A percentile compares a stretch with the other conserved stretches of the same genome.
Evolutionary conservation across 2,888 invertebrate species (phyloP).

Genomic region (Steinernema scapterisci): DNA sequence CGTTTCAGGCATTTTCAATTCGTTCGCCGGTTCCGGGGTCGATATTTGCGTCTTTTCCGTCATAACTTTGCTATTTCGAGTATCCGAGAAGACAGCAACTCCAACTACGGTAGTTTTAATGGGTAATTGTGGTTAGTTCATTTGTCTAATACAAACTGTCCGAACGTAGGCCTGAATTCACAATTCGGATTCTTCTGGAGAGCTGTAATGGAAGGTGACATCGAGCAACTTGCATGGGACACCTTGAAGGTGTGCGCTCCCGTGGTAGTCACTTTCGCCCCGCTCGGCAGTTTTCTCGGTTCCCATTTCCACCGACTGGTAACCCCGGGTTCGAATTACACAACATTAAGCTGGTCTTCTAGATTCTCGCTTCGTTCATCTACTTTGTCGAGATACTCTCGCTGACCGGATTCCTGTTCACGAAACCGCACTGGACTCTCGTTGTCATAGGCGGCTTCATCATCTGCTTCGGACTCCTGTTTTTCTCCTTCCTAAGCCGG

Average conservation of each 20-base stretch:
- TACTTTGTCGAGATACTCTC: slow-evolving; percentile 44
- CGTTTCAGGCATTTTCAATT: slow-evolving; percentile 45
- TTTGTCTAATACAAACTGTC: background rate
- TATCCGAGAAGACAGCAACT: slow-evolving; percentile 57
- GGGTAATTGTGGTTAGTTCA: slow-evolving; percentile 37
- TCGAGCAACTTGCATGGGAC: slow-evolving; percentile 48
- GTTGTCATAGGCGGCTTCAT: background rate
- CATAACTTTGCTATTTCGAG: slow-evolving; percentile 49
- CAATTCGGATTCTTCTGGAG: slow-evolving; percentile 55
- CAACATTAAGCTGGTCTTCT: slow-evolving; percentile 2
- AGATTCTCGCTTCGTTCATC: slow-evolving; percentile 44
- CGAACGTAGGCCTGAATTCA: slow-evolving; percentile 45
- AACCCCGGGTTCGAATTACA: background rate
- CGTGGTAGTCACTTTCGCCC: slow-evolving; percentile 47
- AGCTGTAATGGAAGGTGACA: slow-evolving; percentile 47
- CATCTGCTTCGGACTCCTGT: slow-evolving; percentile 20
- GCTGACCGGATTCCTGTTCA: slow-evolving; percentile 44
- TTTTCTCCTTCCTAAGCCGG: slow-evolving; percentile 1
- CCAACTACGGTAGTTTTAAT: slow-evolving; percentile 63
- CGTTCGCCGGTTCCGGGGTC: slow-evolving; percentile 62
- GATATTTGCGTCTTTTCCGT: slow-evolving; percentile 61
- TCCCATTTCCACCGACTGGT: slow-evolving; percentile 52
- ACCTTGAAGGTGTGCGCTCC: slow-evolving; percentile 41
- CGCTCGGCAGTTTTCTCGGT: slow-evolving; percentile 51
- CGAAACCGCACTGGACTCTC: slow-evolving; percentile 39